Evolutionary conservation across 2,888 invertebrate genomes (phyloP).

Genomic region (Drosophila demipolita): DNA sequence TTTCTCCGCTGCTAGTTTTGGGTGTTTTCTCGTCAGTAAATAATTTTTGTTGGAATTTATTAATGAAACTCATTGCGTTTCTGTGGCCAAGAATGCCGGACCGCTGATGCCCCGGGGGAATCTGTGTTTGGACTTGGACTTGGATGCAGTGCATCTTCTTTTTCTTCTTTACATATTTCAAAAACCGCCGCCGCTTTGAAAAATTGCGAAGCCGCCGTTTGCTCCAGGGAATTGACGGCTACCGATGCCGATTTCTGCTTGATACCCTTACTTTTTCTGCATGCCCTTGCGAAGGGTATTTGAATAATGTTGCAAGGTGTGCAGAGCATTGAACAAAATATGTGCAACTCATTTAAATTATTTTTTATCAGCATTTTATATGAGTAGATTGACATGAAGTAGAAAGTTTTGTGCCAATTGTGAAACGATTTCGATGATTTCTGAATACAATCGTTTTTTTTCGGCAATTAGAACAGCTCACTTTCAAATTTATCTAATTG

Average conservation of each 20-base stretch:
- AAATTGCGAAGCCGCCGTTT: conserved; percentile 59
- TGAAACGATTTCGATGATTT: too few relatives aligned
- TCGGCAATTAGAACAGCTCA: too few relatives aligned
- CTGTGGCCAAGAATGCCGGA: conserved; percentile 31
- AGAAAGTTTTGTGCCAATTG: too few relatives aligned
- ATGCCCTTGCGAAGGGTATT: neutral
- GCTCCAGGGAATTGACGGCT: conserved; percentile 65
- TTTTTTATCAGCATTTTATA: too few relatives aligned
- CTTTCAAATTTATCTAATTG: too few relatives aligned
- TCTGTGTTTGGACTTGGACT: conserved; percentile 10
- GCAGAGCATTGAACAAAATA: neutral
- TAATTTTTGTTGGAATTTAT: conserved; percentile 72
- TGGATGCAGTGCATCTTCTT: conserved; percentile 63
- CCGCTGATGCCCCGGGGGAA: conserved; percentile 58
- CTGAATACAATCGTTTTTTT: too few relatives aligned
- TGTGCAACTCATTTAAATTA: too few relatives aligned
- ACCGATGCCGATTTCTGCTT: conserved; percentile 51
- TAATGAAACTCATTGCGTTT: conserved; percentile 76
- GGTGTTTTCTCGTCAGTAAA: conserved; percentile 16
- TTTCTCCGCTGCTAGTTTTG: conserved; percentile 6
- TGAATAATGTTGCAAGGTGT: neutral
- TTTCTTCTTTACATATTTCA: conserved; percentile 10
- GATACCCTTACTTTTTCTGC: neutral
- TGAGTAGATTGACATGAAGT: too few relatives aligned
- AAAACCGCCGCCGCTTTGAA: conserved; percentile 68